Percentiles rank a stretch among this genome's conserved stretches.
Conservation (phyloP, 1,140 invertebrate species). For the Sinonovacula constricta region DNA sequence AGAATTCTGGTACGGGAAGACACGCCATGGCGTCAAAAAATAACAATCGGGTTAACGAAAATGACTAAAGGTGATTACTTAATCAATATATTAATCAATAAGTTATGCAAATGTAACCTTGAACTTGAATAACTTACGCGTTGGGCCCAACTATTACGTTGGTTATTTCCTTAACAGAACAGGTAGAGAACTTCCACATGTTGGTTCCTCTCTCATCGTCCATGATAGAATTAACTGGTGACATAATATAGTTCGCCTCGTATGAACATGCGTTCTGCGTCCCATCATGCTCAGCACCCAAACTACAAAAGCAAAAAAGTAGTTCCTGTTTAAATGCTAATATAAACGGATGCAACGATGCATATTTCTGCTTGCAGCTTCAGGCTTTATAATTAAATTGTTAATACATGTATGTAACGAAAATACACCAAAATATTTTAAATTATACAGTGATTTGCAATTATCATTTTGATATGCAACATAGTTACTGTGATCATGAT, state of each 20-base stretch:
- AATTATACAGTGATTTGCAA: background rate
- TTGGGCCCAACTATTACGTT: background rate
- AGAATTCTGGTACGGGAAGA: no score
- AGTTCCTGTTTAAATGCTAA: background rate
- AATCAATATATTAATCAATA: background rate
- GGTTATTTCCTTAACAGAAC: background rate
- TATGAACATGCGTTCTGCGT: constrained; percentile 58
- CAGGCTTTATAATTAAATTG: background rate
- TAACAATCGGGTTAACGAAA: background rate
- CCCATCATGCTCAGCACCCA: constrained; percentile 68
- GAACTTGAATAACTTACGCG: background rate
- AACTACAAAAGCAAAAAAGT: constrained; percentile 48
- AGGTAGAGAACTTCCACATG: background rate
- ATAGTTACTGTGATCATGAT: no score
- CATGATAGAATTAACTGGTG: constrained; percentile 37
- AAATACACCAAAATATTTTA: background rate
- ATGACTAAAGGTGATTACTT: background rate
- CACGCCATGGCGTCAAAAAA: no score
- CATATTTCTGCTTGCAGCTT: background rate
- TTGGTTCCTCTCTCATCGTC: background rate
- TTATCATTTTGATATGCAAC: background rate
- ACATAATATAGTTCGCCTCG: constrained; percentile 69
- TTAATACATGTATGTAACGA: background rate
- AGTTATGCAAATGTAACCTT: background rate
- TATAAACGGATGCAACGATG: background rate